Base-by-base conservation (phyloP, 2,888 invertebrate species). In the Scaptomyza parva region DNA sequence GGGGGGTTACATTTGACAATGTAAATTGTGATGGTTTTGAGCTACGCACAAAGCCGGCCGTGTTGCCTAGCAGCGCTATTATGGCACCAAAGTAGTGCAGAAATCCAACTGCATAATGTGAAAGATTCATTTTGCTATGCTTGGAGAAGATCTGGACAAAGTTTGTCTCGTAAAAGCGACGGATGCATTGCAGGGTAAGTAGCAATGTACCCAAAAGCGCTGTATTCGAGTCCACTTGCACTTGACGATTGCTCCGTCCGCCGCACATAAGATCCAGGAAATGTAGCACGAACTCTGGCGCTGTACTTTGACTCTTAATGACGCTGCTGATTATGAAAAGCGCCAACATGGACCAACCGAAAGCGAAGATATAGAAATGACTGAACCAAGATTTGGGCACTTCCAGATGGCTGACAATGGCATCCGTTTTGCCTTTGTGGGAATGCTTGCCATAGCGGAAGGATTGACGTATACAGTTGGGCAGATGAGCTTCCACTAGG, bases 141-240 rank as follows among this genome's bases (percentile, higher is more conserved):
- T 93, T 93, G 0, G 97, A 96, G 90, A 96, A 98, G 22, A 98
- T 94, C 90, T 95, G 97, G 20, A 98, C 92, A 88, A 92, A 96
- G 78, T 94, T 93, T 0, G 96, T 95, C 92, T 98, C 98, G 84
- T 96, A 97, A 63, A 96, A 94, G 75, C 98, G 93, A 76, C 96
- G 93, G 48, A 92, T 92, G 67, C 95, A 94, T 88, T 97, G 97
- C 22, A 96, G 67, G 0, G 94, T 93, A 1, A 97, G 89, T 17
- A 97, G 91, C 2, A 92, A 73, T 39, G 94, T 89, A 0, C 94
- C 95, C 30, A 96, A 86, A 2, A 95, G 86, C 0, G 94, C 93
- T 39, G 94, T 87, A 8, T 88, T 89, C 0, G 90, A 89, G 60
- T 89, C 81, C 2, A 91, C 79, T 24, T 83, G 74, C 1, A 88